A percentile compares a stretch with the other conserved stretches of the same genome.
These are phyloP conservation scores for Scotopteryx bipunctaria DNA, from an alignment of 2,888 invertebrate genomes.

Conservation along the genomic window DNA sequence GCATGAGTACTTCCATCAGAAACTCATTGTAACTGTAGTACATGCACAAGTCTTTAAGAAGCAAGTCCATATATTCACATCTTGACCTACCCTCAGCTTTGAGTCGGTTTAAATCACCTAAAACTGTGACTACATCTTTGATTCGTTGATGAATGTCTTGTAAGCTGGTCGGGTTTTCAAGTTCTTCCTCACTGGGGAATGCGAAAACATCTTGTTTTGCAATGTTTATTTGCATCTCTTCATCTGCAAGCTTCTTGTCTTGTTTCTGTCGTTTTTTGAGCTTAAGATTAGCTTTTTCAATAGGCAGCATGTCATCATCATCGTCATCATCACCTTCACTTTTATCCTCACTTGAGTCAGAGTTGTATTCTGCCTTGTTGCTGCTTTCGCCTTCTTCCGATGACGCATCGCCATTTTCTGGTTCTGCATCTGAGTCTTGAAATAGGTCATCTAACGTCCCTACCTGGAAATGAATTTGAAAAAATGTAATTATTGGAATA, in stretches of 20 bases:
- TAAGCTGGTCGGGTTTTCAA: slow-evolving; percentile 88
- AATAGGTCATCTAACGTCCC: slow-evolving; percentile 81
- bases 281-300: slow-evolving; percentile 92
- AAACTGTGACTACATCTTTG: slow-evolving; percentile 90
- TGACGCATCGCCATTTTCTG: slow-evolving; percentile 57
- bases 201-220: slow-evolving; percentile 89
- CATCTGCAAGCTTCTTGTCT: slow-evolving; percentile 88
- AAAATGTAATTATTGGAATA: neutral
- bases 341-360: slow-evolving; percentile 64
- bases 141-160: slow-evolving; percentile 95
- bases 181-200: slow-evolving; percentile 90
- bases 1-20: slow-evolving; percentile 95
- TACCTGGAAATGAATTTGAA: slow-evolving; percentile 55
- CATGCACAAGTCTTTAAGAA: slow-evolving; percentile 93
- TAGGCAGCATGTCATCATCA: slow-evolving; percentile 88
- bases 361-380: slow-evolving; percentile 61
- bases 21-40: slow-evolving; percentile 99
- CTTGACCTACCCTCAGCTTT: slow-evolving; percentile 88
- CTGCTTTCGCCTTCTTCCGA: slow-evolving; percentile 57
- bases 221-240: slow-evolving; percentile 92
- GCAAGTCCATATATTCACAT: slow-evolving; percentile 90
- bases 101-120: slow-evolving; percentile 90
- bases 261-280: slow-evolving; percentile 88
- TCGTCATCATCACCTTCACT: slow-evolving; percentile 59
- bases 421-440: slow-evolving; percentile 67